phyloP scores from a whole-genome alignment of 30 jellyfish, hydroid and myxozoan species.

The Cassiopea xamachana region DNA sequence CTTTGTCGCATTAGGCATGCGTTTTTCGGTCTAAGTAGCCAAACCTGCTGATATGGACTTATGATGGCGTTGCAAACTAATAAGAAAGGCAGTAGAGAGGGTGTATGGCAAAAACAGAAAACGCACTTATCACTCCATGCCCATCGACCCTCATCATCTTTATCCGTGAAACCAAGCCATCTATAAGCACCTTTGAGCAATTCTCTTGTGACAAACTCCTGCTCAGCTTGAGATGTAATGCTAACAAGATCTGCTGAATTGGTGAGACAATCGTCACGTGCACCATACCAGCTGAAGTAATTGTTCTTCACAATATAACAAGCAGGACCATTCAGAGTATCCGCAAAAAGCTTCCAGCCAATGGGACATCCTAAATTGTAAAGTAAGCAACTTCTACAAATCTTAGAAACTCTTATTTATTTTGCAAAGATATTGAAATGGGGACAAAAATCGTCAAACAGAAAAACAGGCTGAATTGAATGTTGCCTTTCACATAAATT shows the following conservation, averaged over 20 bases:
- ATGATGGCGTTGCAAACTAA: too few species aligned
- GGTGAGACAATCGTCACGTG: slow-evolving; percentile 90
- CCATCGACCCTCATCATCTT: slow-evolving; percentile 94
- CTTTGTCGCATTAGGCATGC: too few species aligned
- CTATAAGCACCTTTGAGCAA: slow-evolving; percentile 76
- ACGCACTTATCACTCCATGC: slow-evolving; percentile 99
- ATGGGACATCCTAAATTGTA: slow-evolving; percentile 69
- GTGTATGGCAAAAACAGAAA: neutral
- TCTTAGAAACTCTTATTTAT: too few species aligned
- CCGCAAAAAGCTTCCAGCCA: slow-evolving; percentile 81
- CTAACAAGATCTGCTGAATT: slow-evolving; percentile 90
- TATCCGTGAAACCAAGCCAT: slow-evolving; percentile 99
- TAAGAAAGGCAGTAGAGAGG: too few species aligned
- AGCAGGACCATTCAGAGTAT: slow-evolving; percentile 84
- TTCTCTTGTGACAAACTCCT: slow-evolving; percentile 85
- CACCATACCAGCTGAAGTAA: slow-evolving; percentile 96
- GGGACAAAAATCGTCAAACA: neutral
- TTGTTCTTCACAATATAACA: slow-evolving; percentile 81
- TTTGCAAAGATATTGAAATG: too few species aligned
- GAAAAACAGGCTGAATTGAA: neutral
- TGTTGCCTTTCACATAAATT: neutral
- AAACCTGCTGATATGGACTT: too few species aligned
- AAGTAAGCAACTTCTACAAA: too few species aligned
- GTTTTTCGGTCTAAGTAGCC: too few species aligned
- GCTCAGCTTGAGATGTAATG: slow-evolving; percentile 88